A percentile compares a stretch with the other conserved stretches of the same genome.
phyloP scores from a whole-genome alignment of 1,140 invertebrate genomes.

The Chrysopa pallens region DNA sequence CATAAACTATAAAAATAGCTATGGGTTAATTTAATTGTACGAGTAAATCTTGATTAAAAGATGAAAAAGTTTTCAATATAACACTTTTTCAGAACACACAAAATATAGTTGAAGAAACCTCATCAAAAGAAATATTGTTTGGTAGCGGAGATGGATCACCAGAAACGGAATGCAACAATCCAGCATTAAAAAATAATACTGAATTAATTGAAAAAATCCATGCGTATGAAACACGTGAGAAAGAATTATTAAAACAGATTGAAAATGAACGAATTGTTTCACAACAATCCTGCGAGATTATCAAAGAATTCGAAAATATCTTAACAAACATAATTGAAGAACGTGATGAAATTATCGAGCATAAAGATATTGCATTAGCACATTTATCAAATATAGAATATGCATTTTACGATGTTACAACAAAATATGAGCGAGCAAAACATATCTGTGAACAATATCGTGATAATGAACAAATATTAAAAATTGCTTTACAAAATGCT shows the following conservation, averaged over 20 bases:
- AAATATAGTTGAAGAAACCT: no score
- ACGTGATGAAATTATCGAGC: neutral
- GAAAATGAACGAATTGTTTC: neutral
- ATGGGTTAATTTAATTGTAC: no score
- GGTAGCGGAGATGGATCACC: no score
- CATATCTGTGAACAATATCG: constrained; percentile 11
- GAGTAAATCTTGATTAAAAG: no score
- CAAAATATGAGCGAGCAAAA: constrained; percentile 15
- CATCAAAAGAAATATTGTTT: no score
- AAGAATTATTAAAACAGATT: neutral
- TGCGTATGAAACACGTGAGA: no score
- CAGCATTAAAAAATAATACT: no score
- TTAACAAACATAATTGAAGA: neutral
- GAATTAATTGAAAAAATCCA: no score
- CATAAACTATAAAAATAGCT: no score
- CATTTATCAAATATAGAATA: constrained; percentile 8
- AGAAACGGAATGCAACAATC: no score
- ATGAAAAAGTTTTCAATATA: no score
- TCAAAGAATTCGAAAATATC: constrained; percentile 6
- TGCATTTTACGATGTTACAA: constrained; percentile 12
- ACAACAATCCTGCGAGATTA: neutral
- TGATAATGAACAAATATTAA: constrained; percentile 10
- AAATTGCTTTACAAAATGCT: constrained; percentile 11
- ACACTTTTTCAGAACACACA: no score
- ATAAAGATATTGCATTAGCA: constrained; percentile 3